Base-by-base conservation (phyloP, 2,888 invertebrate species). In the Noctua comes region DNA sequence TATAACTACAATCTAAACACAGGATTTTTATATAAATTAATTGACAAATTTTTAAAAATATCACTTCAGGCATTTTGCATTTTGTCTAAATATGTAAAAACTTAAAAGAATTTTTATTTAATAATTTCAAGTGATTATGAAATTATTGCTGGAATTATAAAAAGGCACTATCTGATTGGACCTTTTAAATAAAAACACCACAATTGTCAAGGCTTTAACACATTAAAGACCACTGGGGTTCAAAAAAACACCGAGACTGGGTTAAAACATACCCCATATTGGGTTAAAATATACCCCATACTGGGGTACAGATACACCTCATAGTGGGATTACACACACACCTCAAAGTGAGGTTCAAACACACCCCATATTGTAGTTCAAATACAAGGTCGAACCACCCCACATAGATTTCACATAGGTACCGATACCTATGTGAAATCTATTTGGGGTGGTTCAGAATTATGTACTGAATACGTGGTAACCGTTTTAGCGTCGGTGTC, bases 1-100 rank as follows among this genome's bases (percentile, higher is more conserved):
- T 54, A 8, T n/a, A 0, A 3, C 51, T 76, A 80, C 0, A 54
- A 62, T 51, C 48, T 80, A 80, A 76, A 76, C 51, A 81, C n/a
- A 51, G 57, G 43, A 24, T 68, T 51, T 21, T n/a, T 16, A 21
- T 2, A 64, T 78, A 68, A 59, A 62, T 51, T 69, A 51, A 43
- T 43, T 62, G 43, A 59, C 40, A 68, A 46, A 65, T 27, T 31
- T 31, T 59, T 59, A 18, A 16, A 40, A 66, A 36, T 69, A 79
- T 77, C 68, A 68, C 68, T 68, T 78, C 68, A 57, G 27, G 7
- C 21, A 65, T 57, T 27, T 78, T 46, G 24, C 7, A 59, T 59
- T 62, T 62, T 31, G 8, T 68, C 18, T 57, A 11, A 36, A 13
- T 46, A 16, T 2, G 36, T 57, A 4, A 18, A 76, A 66, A 24